Evolutionary conservation across 1,140 invertebrate species (phyloP).

Genomic region (Subanguina moxae): DNA sequence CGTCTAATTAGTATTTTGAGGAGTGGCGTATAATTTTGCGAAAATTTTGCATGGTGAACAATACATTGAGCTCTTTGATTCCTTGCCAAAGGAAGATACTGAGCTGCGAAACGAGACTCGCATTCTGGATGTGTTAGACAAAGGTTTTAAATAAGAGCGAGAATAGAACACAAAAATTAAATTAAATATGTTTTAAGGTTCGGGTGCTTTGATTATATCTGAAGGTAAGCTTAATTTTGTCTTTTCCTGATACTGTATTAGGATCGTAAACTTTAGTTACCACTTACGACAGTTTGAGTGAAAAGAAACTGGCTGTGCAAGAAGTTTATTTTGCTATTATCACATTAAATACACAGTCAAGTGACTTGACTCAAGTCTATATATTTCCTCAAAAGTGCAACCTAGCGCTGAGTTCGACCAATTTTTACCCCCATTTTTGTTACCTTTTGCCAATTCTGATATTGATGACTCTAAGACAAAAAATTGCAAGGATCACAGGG

Average conservation of each 20-base stretch:
- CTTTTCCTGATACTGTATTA: neutral
- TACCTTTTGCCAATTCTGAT: no score
- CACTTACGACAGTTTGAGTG: slow-evolving; percentile 24
- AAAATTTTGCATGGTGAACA: slow-evolving; percentile 45
- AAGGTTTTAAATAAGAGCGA: no score
- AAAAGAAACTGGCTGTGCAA: slow-evolving; percentile 12
- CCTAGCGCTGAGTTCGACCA: no score
- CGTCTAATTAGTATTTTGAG: neutral
- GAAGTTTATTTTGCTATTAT: no score
- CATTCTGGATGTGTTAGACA: slow-evolving; percentile 43
- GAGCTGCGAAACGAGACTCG: slow-evolving; percentile 19
- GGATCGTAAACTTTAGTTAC: slow-evolving; percentile 11
- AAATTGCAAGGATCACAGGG: no score
- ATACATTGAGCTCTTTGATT: slow-evolving; percentile 42
- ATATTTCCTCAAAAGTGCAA: no score
- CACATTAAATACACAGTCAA: no score
- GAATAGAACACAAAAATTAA: no score
- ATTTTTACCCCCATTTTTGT: no score
- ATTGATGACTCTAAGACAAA: no score
- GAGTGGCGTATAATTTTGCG: slow-evolving; percentile 36
- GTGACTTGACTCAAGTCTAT: no score
- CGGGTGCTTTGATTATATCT: slow-evolving; percentile 36
- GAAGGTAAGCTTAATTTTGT: slow-evolving; percentile 22
- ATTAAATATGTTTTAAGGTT: slow-evolving; percentile 10
- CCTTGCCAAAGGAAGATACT: slow-evolving; percentile 36